Percentiles rank a stretch among this genome's conserved stretches.
Evolutionary conservation across 2,113 vertebrate species (phyloP).

Genomic region (Mus pahari): DNA sequence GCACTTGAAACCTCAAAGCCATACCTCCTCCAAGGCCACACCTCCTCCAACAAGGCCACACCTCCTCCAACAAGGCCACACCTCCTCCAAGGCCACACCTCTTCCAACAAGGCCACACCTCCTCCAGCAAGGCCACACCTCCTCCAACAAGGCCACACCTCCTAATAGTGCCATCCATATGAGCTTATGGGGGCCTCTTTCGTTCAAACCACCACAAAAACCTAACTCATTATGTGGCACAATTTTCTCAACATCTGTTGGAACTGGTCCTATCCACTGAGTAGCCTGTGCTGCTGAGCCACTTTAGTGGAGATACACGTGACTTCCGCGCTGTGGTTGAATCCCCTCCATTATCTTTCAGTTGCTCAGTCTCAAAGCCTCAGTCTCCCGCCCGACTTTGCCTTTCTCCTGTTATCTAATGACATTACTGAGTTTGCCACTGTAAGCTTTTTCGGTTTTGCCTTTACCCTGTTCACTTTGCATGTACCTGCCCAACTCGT

Average conservation of each 20-base stretch:
- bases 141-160: background rate
- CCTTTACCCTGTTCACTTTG: background rate
- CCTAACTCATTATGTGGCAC: background rate
- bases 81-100: background rate
- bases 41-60: too few relatives aligned
- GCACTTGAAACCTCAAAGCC: background rate
- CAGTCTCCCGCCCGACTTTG: background rate
- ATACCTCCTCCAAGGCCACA: too few relatives aligned
- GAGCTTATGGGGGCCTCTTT: background rate
- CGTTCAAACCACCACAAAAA: background rate
- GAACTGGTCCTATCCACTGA: background rate
- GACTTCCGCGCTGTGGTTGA: background rate
- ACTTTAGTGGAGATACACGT: background rate
- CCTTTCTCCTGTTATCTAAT: background rate
- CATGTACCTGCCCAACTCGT: background rate
- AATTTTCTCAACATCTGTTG: background rate
- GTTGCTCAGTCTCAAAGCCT: background rate
- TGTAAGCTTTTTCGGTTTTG: background rate
- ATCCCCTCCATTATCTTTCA: background rate
- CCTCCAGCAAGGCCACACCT: background rate
- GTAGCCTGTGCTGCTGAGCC: background rate
- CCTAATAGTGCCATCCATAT: too few relatives aligned
- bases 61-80: background rate
- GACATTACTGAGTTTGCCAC: fast-evolving
- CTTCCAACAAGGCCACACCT: background rate